These are phyloP conservation scores for Cheilinus undulatus DNA, from an alignment of 2,113 vertebrate genomes.

Conservation along the genomic window DNA sequence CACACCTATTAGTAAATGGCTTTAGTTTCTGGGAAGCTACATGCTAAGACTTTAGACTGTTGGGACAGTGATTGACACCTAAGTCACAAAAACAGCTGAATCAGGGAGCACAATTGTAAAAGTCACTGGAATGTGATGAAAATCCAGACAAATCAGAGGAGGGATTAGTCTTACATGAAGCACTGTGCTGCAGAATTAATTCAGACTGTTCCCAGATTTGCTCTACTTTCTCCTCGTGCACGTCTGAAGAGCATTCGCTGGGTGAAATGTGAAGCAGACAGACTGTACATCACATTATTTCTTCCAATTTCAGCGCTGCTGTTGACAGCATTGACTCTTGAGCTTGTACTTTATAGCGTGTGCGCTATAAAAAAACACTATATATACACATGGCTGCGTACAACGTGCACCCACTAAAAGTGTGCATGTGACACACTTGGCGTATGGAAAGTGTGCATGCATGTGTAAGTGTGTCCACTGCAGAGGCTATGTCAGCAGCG, in stretches of 20 bases:
- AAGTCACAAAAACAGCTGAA: not conserved
- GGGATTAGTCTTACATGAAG: conserved; percentile 9
- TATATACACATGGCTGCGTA: conserved; percentile 22
- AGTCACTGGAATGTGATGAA: conserved; percentile 12
- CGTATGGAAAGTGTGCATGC: not conserved
- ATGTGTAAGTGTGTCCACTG: conserved; percentile 3
- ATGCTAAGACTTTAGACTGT: not conserved
- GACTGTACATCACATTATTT: conserved; percentile 49
- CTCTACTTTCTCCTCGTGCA: conserved; percentile 1
- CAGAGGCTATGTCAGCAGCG: conserved; percentile 61
- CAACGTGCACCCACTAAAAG: conserved; percentile 6
- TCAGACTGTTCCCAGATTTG: not conserved
- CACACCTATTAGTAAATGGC: too few relatives aligned
- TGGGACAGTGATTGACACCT: not conserved
- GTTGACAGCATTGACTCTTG: conserved; percentile 41
- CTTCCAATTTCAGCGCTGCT: conserved; percentile 51
- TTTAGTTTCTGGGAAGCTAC: not conserved
- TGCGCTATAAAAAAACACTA: conserved; percentile 39
- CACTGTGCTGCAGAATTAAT: conserved; percentile 23
- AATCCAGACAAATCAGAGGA: not conserved
- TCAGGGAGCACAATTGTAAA: not conserved
- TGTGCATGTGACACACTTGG: conserved; percentile 21
- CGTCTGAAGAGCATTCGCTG: not conserved
- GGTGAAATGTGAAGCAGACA: conserved; percentile 13
- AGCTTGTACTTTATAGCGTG: conserved; percentile 27